Evolutionary conservation across 2,888 invertebrate genomes (phyloP).

Genomic region (Prionchulus punctatus): DNA sequence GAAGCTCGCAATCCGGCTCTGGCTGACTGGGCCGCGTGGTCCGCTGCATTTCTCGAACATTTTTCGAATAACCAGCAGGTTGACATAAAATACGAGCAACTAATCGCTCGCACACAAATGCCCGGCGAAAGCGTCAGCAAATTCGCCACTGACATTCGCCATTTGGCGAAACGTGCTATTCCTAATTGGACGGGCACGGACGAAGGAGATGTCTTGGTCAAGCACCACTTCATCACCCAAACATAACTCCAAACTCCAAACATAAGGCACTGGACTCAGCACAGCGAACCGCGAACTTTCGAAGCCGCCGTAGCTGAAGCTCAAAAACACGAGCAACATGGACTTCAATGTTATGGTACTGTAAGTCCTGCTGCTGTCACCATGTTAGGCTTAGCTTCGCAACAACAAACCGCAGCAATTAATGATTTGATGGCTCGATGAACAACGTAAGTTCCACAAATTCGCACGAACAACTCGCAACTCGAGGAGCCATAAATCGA

Average conservation of each 20-base stretch:
- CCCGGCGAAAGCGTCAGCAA: not conserved
- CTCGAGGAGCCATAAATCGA: too few relatives aligned
- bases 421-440: too few relatives aligned
- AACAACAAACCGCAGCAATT: too few relatives aligned
- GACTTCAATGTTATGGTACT: not conserved
- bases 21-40: not conserved
- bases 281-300: not conserved
- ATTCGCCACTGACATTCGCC: not conserved
- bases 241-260: too few relatives aligned
- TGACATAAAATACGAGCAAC: not conserved
- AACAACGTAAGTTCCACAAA: too few relatives aligned
- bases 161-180: not conserved
- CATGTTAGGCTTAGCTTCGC: too few relatives aligned
- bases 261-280: not conserved
- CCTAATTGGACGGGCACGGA: not conserved
- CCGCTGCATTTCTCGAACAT: not conserved
- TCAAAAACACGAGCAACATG: not conserved
- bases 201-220: not conserved
- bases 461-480: too few relatives aligned
- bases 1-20: not conserved
- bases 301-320: not conserved
- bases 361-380: too few relatives aligned
- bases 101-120: not conserved
- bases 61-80: not conserved
- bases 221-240: not conserved